Base-by-base conservation (phyloP, 2,888 invertebrate genomes). In the Nebria brevicollis region DNA sequence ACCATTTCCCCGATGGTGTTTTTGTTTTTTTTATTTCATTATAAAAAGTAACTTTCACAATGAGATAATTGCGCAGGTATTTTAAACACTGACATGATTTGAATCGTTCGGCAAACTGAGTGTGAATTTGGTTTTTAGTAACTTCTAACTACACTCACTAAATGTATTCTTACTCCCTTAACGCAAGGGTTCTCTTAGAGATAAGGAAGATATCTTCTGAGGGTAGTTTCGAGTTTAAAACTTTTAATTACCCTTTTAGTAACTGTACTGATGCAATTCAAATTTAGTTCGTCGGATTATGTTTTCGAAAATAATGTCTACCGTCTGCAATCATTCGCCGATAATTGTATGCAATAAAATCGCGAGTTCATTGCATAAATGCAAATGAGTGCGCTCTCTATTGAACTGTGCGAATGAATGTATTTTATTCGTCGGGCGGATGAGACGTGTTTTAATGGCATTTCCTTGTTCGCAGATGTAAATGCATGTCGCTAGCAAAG, bases 381-480 rank as follows among this genome's bases (percentile, higher is more conserved):
- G 54, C 54, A 54, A 54, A 54, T 54, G 54, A 54, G 54, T 54
- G 54, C 54, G 54, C 13, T 54, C 54, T 54, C 54, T 54, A 54
- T 54, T 54, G 54, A 54, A 13, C 54, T 54, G 54, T 54, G 54
- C 54, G 7, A 54, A 54, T 3, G 54, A 54, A 54, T 54, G 54
- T 54, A 54, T 54, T 54, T 11, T 54, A 54, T 54, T 54, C 54
- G 54, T 7, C 54, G 54, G 54, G 54, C 54, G 54, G 54, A 54
- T 54, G 54, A 54, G 54, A 11, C 54, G 54, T 54, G 54, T 0
- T 54, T 54, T 70, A 70, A 70, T 70, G 25, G 70, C 70, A 70
- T 70, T 70, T 70, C 70, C 70, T 70, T 70, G 70, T 70, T 70
- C 70, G 25, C 25, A 70, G 70, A 70, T 70, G 70, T 70, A 70